These are phyloP conservation scores for Phallusia fumigata DNA, from an alignment of 23 tunicate genomes.

Conservation along the genomic window DNA sequence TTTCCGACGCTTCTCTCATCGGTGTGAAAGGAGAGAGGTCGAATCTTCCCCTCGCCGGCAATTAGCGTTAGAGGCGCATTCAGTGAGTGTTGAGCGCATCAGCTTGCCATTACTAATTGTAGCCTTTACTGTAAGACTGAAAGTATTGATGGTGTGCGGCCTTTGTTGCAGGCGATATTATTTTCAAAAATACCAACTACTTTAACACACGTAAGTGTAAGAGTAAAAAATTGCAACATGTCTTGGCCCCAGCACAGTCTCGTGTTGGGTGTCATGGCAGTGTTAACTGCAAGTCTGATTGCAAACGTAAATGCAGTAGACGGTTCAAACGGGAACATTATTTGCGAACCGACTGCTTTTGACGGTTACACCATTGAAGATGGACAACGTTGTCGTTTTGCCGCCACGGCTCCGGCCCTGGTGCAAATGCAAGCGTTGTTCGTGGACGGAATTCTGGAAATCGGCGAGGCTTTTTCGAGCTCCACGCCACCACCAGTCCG, in stretches of 20 bases:
- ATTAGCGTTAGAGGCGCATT: too few relatives aligned
- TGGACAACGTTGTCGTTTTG: slow-evolving; percentile 16
- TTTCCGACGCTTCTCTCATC: too few relatives aligned
- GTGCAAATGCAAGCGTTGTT: slow-evolving; percentile 15
- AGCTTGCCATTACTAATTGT: too few relatives aligned
- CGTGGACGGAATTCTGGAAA: slow-evolving; percentile 19
- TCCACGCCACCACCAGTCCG: slow-evolving; percentile 3
- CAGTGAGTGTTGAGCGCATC: too few relatives aligned
- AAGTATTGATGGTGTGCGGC: too few relatives aligned
- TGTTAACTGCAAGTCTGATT: background rate
- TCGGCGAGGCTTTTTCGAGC: background rate
- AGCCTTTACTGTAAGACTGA: too few relatives aligned
- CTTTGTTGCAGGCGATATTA: background rate
- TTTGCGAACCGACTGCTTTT: slow-evolving; percentile 5
- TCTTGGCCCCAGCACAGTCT: slow-evolving; percentile 5
- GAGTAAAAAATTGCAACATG: background rate
- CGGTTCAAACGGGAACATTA: slow-evolving; percentile 7
- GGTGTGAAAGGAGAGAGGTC: too few relatives aligned
- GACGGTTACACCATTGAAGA: background rate
- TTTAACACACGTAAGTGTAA: background rate
- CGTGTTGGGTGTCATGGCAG: slow-evolving; percentile 8
- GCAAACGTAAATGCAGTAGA: background rate
- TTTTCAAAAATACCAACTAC: background rate
- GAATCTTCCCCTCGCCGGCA: too few relatives aligned
- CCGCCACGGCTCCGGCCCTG: background rate